Evolutionary conservation across 2,888 invertebrate species (phyloP).

Genomic region (Eupithecia subumbrata): DNA sequence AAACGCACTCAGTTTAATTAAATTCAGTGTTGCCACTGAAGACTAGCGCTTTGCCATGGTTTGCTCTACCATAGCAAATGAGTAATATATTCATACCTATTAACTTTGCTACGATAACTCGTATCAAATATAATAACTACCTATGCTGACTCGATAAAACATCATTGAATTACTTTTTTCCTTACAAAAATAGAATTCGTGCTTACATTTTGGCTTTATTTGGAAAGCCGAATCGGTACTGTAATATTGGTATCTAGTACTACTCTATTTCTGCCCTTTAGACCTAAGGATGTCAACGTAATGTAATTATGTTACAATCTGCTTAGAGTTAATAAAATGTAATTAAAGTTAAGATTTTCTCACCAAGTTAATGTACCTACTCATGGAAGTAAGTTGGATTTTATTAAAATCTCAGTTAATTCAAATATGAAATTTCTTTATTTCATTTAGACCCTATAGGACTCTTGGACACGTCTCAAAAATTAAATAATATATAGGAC

Average conservation of each 20-base stretch:
- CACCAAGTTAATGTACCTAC: conserved; percentile 2
- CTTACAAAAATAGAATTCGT: background rate
- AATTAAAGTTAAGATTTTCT: conserved; percentile 8
- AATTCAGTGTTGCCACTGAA: no score
- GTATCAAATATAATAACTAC: background rate
- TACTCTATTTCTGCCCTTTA: conserved; percentile 9
- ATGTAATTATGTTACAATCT: conserved; percentile 31
- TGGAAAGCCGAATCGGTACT: background rate
- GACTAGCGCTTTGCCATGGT: no score
- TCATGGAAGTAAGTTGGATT: background rate
- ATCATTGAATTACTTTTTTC: background rate
- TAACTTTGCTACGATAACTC: background rate
- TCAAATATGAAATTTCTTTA: no score
- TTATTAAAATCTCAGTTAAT: background rate
- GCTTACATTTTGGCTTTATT: background rate
- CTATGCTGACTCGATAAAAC: background rate
- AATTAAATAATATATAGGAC: no score
- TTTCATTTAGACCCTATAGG: no score
- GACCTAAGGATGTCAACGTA: conserved; percentile 24
- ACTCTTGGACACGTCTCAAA: no score
- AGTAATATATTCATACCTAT: background rate
- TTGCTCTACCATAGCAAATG: background rate
- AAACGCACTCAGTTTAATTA: no score
- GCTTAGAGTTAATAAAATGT: conserved; percentile 20
- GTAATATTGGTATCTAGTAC: background rate